A percentile compares a stretch with the other conserved stretches of the same genome.
Evolutionary conservation across 2,888 invertebrate species (phyloP).

Genomic region (Lasioglossum marginatum): DNA sequence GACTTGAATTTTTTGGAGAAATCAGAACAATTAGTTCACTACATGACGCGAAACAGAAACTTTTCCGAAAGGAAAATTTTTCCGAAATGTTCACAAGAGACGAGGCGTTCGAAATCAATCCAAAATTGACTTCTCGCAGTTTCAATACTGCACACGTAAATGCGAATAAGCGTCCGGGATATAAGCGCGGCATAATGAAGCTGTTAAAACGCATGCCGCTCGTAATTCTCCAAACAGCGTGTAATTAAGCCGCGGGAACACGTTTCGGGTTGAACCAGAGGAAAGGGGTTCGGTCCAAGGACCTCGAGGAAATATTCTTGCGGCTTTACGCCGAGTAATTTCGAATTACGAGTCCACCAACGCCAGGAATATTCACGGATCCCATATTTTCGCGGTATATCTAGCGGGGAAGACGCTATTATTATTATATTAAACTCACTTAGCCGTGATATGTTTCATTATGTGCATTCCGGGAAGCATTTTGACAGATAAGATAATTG

Average conservation of each 20-base stretch:
- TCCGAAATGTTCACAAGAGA: not conserved
- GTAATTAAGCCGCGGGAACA: constrained; percentile 24
- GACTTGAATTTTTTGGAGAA: not conserved
- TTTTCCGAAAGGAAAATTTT: no score
- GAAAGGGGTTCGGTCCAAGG: not conserved
- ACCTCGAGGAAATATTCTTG: not conserved
- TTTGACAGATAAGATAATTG: no score
- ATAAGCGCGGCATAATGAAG: constrained; percentile 39
- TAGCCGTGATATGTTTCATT: no score
- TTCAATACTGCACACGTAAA: constrained; percentile 4
- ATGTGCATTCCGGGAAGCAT: no score
- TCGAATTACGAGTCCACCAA: not conserved
- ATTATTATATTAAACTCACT: no score
- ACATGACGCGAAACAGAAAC: no score
- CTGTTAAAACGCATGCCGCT: constrained; percentile 22
- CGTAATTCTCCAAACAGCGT: constrained; percentile 19
- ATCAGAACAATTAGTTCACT: no score
- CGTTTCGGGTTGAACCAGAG: not conserved
- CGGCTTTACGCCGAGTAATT: not conserved
- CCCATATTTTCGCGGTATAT: no score
- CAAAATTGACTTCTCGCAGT: not conserved
- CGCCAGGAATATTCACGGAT: not conserved
- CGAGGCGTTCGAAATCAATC: not conserved
- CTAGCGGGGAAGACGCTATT: no score
- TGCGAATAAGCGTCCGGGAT: not conserved